These are phyloP conservation scores for Cosmia pyralina DNA, from an alignment of 2,888 invertebrate species.

Conservation along the genomic window DNA sequence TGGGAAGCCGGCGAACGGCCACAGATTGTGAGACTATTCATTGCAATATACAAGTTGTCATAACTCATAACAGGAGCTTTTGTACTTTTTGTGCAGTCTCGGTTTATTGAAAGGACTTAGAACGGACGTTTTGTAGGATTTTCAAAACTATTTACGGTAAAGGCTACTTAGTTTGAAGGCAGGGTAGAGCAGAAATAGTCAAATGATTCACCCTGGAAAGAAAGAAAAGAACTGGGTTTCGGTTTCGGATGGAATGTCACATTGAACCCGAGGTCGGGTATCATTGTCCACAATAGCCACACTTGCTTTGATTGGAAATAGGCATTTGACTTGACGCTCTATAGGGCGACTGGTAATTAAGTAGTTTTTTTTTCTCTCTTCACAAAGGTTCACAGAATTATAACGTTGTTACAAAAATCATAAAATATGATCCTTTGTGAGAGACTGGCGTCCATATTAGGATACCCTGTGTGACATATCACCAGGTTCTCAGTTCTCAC, in stretches of 20 bases:
- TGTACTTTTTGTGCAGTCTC: constrained; percentile 4
- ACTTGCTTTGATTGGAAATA: background rate
- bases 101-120: background rate
- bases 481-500: too few relatives aligned
- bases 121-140: background rate
- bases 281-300: background rate
- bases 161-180: background rate
- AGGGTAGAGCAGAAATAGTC: background rate
- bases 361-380: too few relatives aligned
- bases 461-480: too few relatives aligned
- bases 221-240: too few relatives aligned
- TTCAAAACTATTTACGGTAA: background rate
- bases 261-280: background rate
- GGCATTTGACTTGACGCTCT: background rate
- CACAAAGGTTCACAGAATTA: too few relatives aligned
- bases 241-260: background rate
- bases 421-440: too few relatives aligned
- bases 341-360: too few relatives aligned
- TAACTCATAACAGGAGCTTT: constrained; percentile 5
- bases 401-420: too few relatives aligned
- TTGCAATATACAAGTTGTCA: constrained; percentile 20
- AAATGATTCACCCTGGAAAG: background rate
- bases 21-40: constrained; percentile 36
- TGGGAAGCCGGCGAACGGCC: constrained; percentile 4
- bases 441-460: too few relatives aligned